A percentile compares a stretch with the other conserved stretches of the same genome.
Conservation (phyloP, 2,113 vertebrate genomes). For the Raja brachyura region DNA sequence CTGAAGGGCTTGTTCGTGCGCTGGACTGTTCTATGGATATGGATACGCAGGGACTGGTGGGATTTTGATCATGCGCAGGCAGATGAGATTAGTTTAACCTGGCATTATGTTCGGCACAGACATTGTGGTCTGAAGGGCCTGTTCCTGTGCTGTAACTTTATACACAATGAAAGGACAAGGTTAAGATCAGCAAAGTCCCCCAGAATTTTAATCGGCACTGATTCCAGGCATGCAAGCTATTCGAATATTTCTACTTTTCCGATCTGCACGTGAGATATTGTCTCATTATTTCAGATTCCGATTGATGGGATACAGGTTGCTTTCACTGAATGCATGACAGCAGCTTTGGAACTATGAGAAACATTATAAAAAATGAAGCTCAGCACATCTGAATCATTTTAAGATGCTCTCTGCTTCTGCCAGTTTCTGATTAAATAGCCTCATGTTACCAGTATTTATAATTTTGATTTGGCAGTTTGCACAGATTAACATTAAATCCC, state of each 20-base stretch:
- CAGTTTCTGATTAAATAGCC: slow-evolving; percentile 30
- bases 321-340: neutral
- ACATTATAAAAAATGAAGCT: neutral
- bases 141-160: too few relatives aligned
- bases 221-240: neutral
- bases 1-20: too few relatives aligned
- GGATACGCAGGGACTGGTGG: too few relatives aligned
- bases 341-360: neutral
- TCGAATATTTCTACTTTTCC: neutral
- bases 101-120: too few relatives aligned
- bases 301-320: neutral
- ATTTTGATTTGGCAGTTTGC: neutral
- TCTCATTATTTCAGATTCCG: neutral
- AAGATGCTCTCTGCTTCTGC: slow-evolving; percentile 2
- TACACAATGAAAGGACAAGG: too few relatives aligned
- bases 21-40: too few relatives aligned
- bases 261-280: neutral
- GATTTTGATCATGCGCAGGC: too few relatives aligned
- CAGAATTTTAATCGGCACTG: neutral
- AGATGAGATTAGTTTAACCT: too few relatives aligned
- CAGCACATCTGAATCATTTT: slow-evolving; percentile 26
- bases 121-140: too few relatives aligned
- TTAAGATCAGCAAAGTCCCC: too few relatives aligned
- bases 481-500: slow-evolving; percentile 8
- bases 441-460: slow-evolving; percentile 20